Percentiles rank a stretch among this genome's conserved stretches.
Evolutionary conservation across 2,797 vertebrate genomes (phyloP).

Genomic region (Chaenodraco wilsoni): DNA sequence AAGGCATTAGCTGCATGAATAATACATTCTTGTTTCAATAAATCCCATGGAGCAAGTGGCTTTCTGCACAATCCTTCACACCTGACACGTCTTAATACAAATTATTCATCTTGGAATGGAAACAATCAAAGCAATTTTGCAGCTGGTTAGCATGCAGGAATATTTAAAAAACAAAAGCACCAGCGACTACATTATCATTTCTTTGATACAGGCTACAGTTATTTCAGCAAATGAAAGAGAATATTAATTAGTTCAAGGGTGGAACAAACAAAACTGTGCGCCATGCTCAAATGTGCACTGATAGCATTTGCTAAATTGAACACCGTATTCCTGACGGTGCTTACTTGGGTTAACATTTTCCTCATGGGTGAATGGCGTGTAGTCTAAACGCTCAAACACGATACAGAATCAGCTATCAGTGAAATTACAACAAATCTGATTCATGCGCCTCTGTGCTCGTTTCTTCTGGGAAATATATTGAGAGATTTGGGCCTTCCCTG

Average conservation of each 20-base stretch:
- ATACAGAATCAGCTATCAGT: conserved; percentile 34
- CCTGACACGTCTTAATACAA: conserved; percentile 18
- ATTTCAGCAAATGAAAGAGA: conserved; percentile 45
- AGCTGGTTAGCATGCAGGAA: conserved; percentile 35
- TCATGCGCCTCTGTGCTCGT: conserved; percentile 17
- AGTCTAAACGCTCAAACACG: conserved; percentile 34
- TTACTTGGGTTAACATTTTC: conserved; percentile 38
- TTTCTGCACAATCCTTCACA: conserved; percentile 17
- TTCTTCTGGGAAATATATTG: conserved; percentile 11
- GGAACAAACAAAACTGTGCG: conserved; percentile 37
- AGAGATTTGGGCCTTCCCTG: conserved; percentile 21
- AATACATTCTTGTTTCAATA: conserved; percentile 32
- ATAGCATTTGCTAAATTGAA: conserved; percentile 53
- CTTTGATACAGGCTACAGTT: conserved; percentile 25
- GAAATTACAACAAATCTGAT: conserved; percentile 40
- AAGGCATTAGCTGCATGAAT: conserved; percentile 20
- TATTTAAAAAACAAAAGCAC: conserved; percentile 27
- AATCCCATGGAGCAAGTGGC: conserved; percentile 2
- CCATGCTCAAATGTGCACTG: conserved; percentile 40
- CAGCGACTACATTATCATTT: conserved; percentile 25
- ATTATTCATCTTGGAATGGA: conserved; percentile 22
- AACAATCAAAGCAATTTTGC: conserved; percentile 40
- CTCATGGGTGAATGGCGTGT: conserved; percentile 12
- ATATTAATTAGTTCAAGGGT: conserved; percentile 52
- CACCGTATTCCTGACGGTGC: conserved; percentile 35